Evolutionary conservation across 2,888 invertebrate species (phyloP).

Genomic region (Holacanthella duospinosa): DNA sequence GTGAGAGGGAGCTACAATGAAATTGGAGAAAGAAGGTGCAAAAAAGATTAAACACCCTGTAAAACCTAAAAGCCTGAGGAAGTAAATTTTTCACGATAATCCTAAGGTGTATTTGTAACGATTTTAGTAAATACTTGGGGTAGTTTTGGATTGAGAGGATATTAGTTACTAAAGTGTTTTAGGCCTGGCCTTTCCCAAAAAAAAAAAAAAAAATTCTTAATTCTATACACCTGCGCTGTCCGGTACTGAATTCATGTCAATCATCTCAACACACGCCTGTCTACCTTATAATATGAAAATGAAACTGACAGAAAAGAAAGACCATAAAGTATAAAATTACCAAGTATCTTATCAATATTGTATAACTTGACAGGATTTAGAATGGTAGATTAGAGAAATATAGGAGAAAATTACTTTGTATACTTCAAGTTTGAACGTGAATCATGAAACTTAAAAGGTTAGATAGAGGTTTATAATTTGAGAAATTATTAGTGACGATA

Average conservation of each 20-base stretch:
- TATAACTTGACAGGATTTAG: neutral
- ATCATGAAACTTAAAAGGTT: neutral
- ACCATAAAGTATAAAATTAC: neutral
- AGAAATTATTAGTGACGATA: neutral
- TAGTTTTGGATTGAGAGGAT: too few relatives aligned
- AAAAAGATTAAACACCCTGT: too few relatives aligned
- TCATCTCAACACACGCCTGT: neutral
- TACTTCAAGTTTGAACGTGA: neutral
- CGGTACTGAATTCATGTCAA: neutral
- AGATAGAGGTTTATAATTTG: neutral
- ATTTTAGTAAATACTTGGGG: too few relatives aligned
- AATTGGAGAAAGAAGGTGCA: too few relatives aligned
- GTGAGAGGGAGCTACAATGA: too few relatives aligned
- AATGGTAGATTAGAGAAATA: neutral
- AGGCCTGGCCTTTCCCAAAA: neutral
- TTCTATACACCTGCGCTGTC: conserved; percentile 2
- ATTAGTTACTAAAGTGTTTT: neutral
- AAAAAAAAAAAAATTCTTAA: neutral
- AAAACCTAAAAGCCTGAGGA: too few relatives aligned
- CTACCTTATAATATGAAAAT: neutral
- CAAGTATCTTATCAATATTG: neutral
- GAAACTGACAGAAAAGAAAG: neutral
- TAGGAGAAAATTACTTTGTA: neutral
- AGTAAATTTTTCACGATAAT: too few relatives aligned
- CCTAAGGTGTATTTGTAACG: too few relatives aligned